phyloP scores from a whole-genome alignment of 2,888 invertebrate genomes.

The Dasysyrphus albostriatus region DNA sequence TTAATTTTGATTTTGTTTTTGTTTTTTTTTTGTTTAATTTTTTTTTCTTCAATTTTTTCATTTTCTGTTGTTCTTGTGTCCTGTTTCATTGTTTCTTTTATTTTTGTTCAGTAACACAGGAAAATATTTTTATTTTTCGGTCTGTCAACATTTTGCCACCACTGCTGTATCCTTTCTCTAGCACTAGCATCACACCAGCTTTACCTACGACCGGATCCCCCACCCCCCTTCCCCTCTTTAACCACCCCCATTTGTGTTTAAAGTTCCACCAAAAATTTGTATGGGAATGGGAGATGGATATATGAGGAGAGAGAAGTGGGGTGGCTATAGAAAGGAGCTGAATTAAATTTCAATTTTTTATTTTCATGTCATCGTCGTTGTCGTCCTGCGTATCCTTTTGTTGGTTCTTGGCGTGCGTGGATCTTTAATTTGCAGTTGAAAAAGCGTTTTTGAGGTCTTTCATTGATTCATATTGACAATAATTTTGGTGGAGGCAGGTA shows the following conservation, averaged over 20 bases:
- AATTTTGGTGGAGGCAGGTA: neutral
- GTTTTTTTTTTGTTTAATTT: conserved; percentile 37
- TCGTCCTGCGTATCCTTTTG: conserved; percentile 65
- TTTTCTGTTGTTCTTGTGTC: conserved; percentile 68
- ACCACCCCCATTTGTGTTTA: conserved; percentile 42
- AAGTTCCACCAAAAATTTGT: conserved; percentile 35
- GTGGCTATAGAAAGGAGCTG: conserved; percentile 14
- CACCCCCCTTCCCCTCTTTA: neutral
- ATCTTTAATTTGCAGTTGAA: conserved; percentile 72
- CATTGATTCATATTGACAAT: conserved; percentile 66
- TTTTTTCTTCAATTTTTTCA: conserved; percentile 61
- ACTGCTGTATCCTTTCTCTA: conserved; percentile 5
- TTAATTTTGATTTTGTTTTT: conserved; percentile 75
- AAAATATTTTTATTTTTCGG: conserved; percentile 76
- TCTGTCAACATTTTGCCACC: conserved; percentile 73
- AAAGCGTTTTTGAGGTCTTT: conserved; percentile 64
- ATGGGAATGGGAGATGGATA: neutral
- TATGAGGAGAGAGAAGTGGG: neutral
- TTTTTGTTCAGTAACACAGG: conserved; percentile 73
- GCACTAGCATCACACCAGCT: neutral
- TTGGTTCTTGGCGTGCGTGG: conserved; percentile 61
- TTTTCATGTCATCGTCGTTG: conserved; percentile 48
- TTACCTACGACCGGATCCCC: neutral
- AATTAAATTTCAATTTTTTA: conserved; percentile 73
- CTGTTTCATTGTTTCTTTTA: conserved; percentile 65